Evolutionary conservation across 2,113 vertebrate genomes (phyloP), one percentile per base, ranked within the genome.

Genomic region (Vicugna pacos): DNA sequence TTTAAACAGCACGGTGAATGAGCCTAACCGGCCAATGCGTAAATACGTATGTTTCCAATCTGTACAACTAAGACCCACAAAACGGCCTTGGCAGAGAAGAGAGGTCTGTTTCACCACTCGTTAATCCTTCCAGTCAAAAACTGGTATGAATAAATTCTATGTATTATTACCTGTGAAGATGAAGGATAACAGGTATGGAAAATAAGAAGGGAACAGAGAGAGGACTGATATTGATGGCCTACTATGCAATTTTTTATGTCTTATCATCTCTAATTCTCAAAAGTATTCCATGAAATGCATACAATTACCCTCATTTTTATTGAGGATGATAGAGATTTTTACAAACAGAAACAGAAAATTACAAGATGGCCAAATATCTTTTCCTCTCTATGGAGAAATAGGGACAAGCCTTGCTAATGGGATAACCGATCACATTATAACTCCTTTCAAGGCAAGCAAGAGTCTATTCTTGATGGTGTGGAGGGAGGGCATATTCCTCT

Each of bases 341-440:
- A 62, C 54, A 82, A 15, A 88, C 17, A 20, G 32, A 94, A 9
- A 4, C 4, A 88, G 50, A 73, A 60, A 83, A 48, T 11, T 24
- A 28, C 30, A 62, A 81, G 22, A 48, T 52, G 7, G 7, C 56
- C 20, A 81, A 58, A 50, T 76, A 30, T 2, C 4, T 50, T 48
- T 77, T 16, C 28, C 62, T 83, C 5, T 86, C 30, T 8, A 20
- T 32, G 15, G 0, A 11, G 19, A 93, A 85, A 15, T 30, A 82
- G 30, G 19, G 17, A 67, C 6, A 54, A 54, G 14, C 0, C 15
- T 81, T 83, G 30, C 6, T 91, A 62, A 60, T 83, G 84, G 46
- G 52, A 67, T 91, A 95, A 91, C 56, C 2, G 24, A 79, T 79
- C 24, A 70, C 81, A 93, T 85, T 79, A 12, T 85, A 88, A 67